phyloP scores from a whole-genome alignment of 2,888 invertebrate species.

The Cephus pulcher region DNA sequence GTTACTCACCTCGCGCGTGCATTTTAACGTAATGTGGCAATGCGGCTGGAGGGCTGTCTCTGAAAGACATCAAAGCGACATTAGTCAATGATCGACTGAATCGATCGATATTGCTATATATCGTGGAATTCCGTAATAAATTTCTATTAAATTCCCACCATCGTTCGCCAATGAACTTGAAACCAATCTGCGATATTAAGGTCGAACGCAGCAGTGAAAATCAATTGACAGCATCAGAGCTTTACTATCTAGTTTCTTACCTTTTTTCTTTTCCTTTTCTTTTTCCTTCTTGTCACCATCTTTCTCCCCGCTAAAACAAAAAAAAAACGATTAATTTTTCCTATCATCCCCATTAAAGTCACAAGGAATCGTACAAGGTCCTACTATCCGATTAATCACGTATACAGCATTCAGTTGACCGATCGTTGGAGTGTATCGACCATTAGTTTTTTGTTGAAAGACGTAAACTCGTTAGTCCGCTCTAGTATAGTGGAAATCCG shows the following conservation, averaged over 20 bases:
- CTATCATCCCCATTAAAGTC: neutral
- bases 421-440: neutral
- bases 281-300: conserved; percentile 59
- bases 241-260: conserved; percentile 31
- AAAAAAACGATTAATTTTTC: neutral
- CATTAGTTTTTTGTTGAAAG: neutral
- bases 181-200: neutral
- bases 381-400: neutral
- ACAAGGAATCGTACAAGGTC: neutral
- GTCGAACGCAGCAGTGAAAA: neutral
- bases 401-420: neutral
- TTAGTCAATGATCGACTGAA: neutral
- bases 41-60: conserved; percentile 80
- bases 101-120: neutral
- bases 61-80: conserved; percentile 28
- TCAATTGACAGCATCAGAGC: neutral
- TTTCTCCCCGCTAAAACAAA: conserved; percentile 53
- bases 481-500: neutral
- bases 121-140: neutral
- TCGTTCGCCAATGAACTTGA: neutral
- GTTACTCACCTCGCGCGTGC: conserved; percentile 84
- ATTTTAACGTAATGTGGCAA: conserved; percentile 92
- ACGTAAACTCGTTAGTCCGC: conserved; percentile 1
- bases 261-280: conserved; percentile 60
- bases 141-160: neutral